Percentiles rank a stretch among this genome's conserved stretches.
phyloP scores from a whole-genome alignment of 2,888 invertebrate species.

The Apotomis betuletana region DNA sequence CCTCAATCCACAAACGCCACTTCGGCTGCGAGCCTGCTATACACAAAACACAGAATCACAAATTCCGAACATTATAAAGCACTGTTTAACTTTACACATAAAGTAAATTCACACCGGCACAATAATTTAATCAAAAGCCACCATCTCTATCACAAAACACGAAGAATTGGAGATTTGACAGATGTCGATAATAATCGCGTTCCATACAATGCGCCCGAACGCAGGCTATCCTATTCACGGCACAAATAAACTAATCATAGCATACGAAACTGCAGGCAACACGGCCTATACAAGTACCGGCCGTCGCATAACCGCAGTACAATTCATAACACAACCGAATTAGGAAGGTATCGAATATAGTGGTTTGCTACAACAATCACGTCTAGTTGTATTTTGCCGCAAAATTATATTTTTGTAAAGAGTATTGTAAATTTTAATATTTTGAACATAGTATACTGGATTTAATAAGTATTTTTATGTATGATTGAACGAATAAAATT shows the following conservation, averaged over 20 bases:
- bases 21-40: conserved; percentile 52
- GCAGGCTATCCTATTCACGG: conserved; percentile 60
- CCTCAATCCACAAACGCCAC: conserved; percentile 62
- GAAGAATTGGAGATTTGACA: conserved; percentile 69
- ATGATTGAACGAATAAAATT: neutral
- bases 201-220: conserved; percentile 66
- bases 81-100: conserved; percentile 32
- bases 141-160: conserved; percentile 50
- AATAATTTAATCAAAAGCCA: conserved; percentile 50
- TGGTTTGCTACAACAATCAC: neutral
- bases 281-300: conserved; percentile 39
- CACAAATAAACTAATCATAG: conserved; percentile 66
- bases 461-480: too few species aligned
- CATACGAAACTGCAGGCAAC: conserved; percentile 39
- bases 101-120: conserved; percentile 54
- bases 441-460: too few species aligned
- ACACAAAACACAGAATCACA: conserved; percentile 72
- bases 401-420: neutral
- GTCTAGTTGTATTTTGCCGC: conserved; percentile 17
- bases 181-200: conserved; percentile 70
- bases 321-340: conserved; percentile 25
- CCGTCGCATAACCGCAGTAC: conserved; percentile 28
- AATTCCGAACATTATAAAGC: conserved; percentile 70
- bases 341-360: neutral
- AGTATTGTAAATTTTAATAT: too few species aligned